Conservation (phyloP, 2,888 invertebrate species). For the Yponomeuta cagnagella region DNA sequence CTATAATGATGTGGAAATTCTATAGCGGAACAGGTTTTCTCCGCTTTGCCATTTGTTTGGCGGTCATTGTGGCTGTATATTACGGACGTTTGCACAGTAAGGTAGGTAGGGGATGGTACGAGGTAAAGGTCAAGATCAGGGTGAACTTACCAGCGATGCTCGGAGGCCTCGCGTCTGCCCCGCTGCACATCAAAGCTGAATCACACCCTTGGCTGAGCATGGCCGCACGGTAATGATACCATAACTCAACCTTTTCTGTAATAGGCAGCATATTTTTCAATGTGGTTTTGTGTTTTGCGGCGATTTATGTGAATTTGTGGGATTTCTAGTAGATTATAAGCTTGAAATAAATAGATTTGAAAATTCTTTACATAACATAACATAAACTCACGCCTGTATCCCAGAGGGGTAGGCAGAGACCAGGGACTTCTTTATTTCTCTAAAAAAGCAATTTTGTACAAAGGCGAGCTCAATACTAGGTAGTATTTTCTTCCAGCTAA, state of each 20-base stretch:
- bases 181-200: slow-evolving; percentile 67
- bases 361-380: no score
- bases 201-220: slow-evolving; percentile 56
- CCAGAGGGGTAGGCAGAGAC: no score
- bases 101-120: neutral
- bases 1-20: neutral
- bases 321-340: no score
- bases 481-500: no score
- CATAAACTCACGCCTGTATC: no score
- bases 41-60: neutral
- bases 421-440: no score
- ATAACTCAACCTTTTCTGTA: neutral
- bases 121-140: slow-evolving; percentile 8
- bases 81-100: neutral
- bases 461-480: no score
- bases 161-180: slow-evolving; percentile 33
- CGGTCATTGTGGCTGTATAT: neutral
- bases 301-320: neutral
- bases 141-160: neutral
- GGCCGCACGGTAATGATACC: slow-evolving; percentile 23
- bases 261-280: neutral
- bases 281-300: neutral
- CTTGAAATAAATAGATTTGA: no score
- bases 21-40: neutral
- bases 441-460: no score